These are phyloP conservation scores for Tiliacea aurago DNA, from an alignment of 2,888 invertebrate genomes.

Conservation along the genomic window DNA sequence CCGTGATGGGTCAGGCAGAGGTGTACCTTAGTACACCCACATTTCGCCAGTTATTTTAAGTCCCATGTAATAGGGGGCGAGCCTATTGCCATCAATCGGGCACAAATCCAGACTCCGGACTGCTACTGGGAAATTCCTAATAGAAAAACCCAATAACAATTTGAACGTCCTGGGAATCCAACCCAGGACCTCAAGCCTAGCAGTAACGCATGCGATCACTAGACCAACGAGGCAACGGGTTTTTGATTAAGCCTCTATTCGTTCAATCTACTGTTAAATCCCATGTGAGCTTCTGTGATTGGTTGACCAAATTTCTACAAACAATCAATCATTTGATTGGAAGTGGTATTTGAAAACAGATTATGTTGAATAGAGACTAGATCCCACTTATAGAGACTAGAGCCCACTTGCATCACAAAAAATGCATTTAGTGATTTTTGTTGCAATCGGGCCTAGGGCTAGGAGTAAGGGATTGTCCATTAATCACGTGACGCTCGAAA, in stretches of 20 bases:
- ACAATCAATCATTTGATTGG: background rate
- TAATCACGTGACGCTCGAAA: too few species aligned
- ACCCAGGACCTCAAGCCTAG: background rate
- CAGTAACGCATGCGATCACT: background rate
- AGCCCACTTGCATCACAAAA: too few species aligned
- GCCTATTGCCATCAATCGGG: background rate
- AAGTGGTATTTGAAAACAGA: too few species aligned
- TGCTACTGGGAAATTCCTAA: background rate
- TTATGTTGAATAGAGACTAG: too few species aligned
- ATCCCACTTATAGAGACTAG: too few species aligned
- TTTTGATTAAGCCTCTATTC: too few species aligned
- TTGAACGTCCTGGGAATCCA: background rate
- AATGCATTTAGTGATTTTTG: too few species aligned
- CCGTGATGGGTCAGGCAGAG: background rate
- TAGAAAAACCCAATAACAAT: background rate
- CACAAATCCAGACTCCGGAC: background rate
- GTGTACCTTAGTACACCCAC: background rate
- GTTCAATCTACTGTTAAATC: too few species aligned
- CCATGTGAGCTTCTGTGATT: slow-evolving; percentile 2
- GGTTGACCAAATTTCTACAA: background rate
- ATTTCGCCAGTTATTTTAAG: background rate
- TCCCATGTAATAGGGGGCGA: background rate
- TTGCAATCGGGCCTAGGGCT: too few species aligned
- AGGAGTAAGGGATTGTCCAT: too few species aligned
- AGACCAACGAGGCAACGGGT: too few species aligned